These are phyloP conservation scores for Axis porcinus DNA, from an alignment of 2,113 vertebrate species.

Conservation along the genomic window DNA sequence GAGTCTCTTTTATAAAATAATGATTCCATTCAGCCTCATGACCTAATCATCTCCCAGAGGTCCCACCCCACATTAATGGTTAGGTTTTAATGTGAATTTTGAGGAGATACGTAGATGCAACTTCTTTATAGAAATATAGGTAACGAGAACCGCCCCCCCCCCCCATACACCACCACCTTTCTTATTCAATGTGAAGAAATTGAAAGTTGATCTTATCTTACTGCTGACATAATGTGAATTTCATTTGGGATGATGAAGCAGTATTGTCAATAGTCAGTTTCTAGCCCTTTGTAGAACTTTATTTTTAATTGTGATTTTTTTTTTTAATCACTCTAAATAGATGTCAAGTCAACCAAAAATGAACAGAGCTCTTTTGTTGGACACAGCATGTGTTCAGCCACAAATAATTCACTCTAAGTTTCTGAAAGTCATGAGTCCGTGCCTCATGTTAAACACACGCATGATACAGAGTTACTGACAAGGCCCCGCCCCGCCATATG, in stretches of 20 bases:
- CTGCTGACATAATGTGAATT: background rate
- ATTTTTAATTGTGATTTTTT: background rate
- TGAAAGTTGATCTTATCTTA: background rate
- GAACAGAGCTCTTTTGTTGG: background rate
- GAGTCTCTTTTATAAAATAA: background rate
- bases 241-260: background rate
- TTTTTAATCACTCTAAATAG: conserved; percentile 35
- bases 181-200: background rate
- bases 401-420: background rate
- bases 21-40: background rate
- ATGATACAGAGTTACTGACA: background rate
- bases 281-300: background rate
- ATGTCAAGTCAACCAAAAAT: conserved; percentile 7
- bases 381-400: background rate
- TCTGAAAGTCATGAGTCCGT: background rate
- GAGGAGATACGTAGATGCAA: background rate
- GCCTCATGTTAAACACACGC: background rate
- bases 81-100: background rate
- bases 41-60: background rate
- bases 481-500: background rate
- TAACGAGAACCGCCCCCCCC: background rate
- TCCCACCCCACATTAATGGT: background rate
- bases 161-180: background rate
- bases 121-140: background rate
- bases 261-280: background rate